These are phyloP conservation scores for Thunnus maccoyii DNA, from an alignment of 2,113 vertebrate genomes.

Conservation along the genomic window DNA sequence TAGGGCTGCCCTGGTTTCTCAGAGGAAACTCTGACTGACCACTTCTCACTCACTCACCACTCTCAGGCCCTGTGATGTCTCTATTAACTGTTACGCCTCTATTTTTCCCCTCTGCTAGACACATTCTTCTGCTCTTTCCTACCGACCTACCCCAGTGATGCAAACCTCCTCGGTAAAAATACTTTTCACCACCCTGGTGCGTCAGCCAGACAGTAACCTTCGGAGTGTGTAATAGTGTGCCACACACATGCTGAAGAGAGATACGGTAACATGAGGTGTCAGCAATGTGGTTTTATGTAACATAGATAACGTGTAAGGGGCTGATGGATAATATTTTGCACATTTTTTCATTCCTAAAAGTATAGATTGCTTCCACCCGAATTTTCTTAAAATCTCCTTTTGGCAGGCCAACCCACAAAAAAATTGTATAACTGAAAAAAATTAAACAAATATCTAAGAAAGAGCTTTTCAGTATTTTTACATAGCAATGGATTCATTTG, in stretches of 20 bases:
- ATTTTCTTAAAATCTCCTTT: constrained; percentile 7
- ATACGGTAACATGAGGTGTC: constrained; percentile 17
- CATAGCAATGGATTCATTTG: constrained; percentile 26
- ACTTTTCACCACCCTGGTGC: constrained; percentile 56
- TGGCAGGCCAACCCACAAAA: constrained; percentile 12
- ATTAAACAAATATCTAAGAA: constrained; percentile 16
- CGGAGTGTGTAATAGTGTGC: constrained; percentile 47
- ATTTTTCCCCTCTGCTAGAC: constrained; percentile 73
- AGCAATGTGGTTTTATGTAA: constrained; percentile 24
- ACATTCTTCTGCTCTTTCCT: constrained; percentile 79
- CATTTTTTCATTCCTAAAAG: neutral
- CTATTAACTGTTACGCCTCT: constrained; percentile 70
- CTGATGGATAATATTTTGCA: neutral
- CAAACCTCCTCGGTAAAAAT: constrained; percentile 72
- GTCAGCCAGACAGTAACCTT: constrained; percentile 67
- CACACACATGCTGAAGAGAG: constrained; percentile 46
- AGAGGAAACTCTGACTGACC: constrained; percentile 76
- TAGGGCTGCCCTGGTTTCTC: constrained; percentile 48
- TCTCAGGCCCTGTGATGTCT: constrained; percentile 65
- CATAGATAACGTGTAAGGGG: constrained; percentile 6
- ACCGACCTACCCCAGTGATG: constrained; percentile 79
- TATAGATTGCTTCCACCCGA: neutral
- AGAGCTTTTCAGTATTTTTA: constrained; percentile 17
- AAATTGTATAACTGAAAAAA: constrained; percentile 14
- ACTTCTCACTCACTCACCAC: constrained; percentile 58